A percentile compares a stretch with the other conserved stretches of the same genome.
These are phyloP conservation scores for Lepisosteus osseus DNA, from an alignment of 2,113 vertebrate genomes.

Conservation along the genomic window DNA sequence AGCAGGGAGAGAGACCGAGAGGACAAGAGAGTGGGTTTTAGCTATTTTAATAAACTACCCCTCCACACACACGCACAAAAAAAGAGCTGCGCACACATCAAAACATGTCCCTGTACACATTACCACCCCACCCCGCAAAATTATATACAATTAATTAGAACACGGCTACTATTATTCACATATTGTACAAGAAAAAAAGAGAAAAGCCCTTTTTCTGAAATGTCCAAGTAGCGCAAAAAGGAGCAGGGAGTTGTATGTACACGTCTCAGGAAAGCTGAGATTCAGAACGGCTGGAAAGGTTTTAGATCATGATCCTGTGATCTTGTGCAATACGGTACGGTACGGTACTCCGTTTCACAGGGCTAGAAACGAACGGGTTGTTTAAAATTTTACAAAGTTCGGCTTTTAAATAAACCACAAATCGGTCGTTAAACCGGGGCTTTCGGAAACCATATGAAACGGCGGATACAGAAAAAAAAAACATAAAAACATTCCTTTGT, in stretches of 20 bases:
- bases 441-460: too few relatives aligned
- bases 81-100: conserved; percentile 31
- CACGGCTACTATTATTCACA: conserved; percentile 42
- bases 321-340: neutral
- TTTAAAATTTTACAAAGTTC: too few relatives aligned
- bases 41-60: conserved; percentile 11
- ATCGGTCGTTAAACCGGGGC: too few relatives aligned
- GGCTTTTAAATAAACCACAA: too few relatives aligned
- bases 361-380: too few relatives aligned
- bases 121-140: conserved; percentile 20
- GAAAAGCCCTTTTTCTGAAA: conserved; percentile 11
- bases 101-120: conserved; percentile 26
- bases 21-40: neutral
- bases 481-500: too few relatives aligned
- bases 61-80: neutral
- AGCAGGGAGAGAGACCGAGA: too few relatives aligned
- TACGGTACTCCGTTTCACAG: conserved; percentile 1
- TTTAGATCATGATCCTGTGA: neutral
- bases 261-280: conserved; percentile 8
- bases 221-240: neutral
- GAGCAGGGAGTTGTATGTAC: neutral
- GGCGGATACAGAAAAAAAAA: too few relatives aligned
- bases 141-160: conserved; percentile 41
- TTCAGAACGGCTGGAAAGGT: neutral
- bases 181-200: conserved; percentile 40